Evolutionary conservation across 1,140 invertebrate genomes (phyloP).

Genomic region (Papilio polyxenes): DNA sequence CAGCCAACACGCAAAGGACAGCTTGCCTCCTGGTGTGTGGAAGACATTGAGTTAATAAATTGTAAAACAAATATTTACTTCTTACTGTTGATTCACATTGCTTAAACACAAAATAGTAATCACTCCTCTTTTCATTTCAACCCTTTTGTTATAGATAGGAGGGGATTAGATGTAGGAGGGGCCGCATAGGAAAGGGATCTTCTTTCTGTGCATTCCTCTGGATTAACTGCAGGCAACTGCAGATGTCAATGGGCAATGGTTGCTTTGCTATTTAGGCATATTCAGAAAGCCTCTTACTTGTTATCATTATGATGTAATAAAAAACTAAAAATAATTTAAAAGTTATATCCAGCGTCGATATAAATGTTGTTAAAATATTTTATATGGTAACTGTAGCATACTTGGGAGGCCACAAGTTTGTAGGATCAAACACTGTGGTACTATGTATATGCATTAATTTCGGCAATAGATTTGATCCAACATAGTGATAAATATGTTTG

Average conservation of each 20-base stretch:
- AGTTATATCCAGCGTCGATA: not conserved
- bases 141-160: too few relatives aligned
- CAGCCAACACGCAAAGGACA: slow-evolving; percentile 96
- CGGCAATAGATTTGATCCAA: slow-evolving; percentile 59
- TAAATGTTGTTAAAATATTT: too few relatives aligned
- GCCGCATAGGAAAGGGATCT: too few relatives aligned
- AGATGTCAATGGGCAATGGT: too few relatives aligned
- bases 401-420: slow-evolving; percentile 75
- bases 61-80: not conserved
- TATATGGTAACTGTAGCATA: slow-evolving; percentile 63
- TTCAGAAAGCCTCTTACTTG: too few relatives aligned
- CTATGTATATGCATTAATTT: slow-evolving; percentile 74
- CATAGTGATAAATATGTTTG: slow-evolving; percentile 39
- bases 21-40: slow-evolving; percentile 89
- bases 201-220: too few relatives aligned
- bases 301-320: too few relatives aligned
- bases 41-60: slow-evolving; percentile 22
- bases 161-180: too few relatives aligned
- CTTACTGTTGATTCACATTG: not conserved
- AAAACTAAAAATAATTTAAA: not conserved
- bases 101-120: not conserved
- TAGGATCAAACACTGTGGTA: slow-evolving; percentile 63
- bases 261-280: too few relatives aligned
- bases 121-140: too few relatives aligned
- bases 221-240: too few relatives aligned